These are phyloP conservation scores for Zygogramma bicolorata DNA, from an alignment of 2,888 invertebrate genomes.

Conservation along the genomic window DNA sequence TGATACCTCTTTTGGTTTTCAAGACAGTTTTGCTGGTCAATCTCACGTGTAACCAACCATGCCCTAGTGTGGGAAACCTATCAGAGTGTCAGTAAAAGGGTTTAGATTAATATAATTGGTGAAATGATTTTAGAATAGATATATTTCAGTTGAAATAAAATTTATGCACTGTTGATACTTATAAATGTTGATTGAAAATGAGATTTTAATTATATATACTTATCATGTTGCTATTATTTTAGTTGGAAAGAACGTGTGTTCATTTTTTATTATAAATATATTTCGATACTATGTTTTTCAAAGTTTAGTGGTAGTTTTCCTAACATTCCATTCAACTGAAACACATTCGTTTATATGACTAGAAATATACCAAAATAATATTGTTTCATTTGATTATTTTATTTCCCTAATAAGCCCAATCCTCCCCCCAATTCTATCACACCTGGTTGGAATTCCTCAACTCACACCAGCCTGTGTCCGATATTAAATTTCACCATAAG, in stretches of 20 bases:
- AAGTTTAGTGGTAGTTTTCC: not conserved
- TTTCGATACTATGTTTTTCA: slow-evolving; percentile 10
- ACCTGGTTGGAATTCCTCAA: too few relatives aligned
- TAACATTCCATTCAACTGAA: slow-evolving; percentile 32
- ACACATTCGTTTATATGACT: slow-evolving; percentile 6
- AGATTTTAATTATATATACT: slow-evolving; percentile 38
- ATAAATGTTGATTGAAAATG: slow-evolving; percentile 38
- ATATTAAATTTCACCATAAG: too few relatives aligned
- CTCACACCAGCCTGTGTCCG: not conserved
- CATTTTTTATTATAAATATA: slow-evolving; percentile 8
- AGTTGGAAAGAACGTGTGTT: slow-evolving; percentile 3
- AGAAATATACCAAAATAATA: slow-evolving; percentile 5
- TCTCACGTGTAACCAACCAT: too few relatives aligned
- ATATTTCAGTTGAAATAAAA: slow-evolving; percentile 35
- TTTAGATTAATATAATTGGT: not conserved
- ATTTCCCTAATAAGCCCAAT: too few relatives aligned
- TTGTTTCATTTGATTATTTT: not conserved
- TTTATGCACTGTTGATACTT: slow-evolving; percentile 49
- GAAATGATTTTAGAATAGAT: slow-evolving; percentile 12
- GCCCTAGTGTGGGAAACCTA: too few relatives aligned
- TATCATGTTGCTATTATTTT: slow-evolving; percentile 14
- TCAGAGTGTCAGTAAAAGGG: not conserved
- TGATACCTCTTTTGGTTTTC: too few relatives aligned
- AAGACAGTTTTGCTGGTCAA: too few relatives aligned
- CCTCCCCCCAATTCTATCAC: not conserved